Conservation (phyloP, 23 tunicate species). For the Botrylloides violaceus region DNA sequence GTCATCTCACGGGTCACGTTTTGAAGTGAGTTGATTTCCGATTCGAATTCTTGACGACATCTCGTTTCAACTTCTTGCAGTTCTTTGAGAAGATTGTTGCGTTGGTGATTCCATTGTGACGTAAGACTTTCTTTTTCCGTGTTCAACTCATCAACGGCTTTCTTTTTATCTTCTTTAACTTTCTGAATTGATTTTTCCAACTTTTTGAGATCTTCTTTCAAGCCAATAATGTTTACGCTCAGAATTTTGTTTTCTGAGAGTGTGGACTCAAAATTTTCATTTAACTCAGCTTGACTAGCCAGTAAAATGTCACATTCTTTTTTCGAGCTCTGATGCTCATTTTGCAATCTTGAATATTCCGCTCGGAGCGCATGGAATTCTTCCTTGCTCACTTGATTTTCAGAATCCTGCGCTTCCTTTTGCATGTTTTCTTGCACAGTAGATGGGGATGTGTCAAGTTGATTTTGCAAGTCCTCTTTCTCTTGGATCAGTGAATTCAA, state of each 20-base stretch:
- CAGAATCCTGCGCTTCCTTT: background rate
- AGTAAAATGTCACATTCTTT: background rate
- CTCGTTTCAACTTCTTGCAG: slow-evolving; percentile 1
- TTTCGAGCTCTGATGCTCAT: background rate
- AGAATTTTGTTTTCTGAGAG: background rate
- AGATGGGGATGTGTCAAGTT: background rate
- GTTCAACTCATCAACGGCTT: background rate
- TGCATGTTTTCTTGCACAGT: background rate
- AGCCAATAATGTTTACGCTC: background rate
- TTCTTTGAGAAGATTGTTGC: slow-evolving; percentile 6
- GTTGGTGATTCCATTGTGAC: background rate
- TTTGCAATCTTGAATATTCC: background rate
- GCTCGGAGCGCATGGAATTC: background rate
- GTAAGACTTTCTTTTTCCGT: background rate
- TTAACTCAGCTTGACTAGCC: background rate
- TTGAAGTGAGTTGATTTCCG: background rate
- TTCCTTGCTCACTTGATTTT: background rate
- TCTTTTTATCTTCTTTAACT: background rate
- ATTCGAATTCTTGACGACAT: background rate
- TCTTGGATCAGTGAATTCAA: slow-evolving; percentile 8
- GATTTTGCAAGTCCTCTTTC: background rate
- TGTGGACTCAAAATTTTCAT: background rate
- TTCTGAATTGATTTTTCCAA: background rate
- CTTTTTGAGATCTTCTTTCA: background rate
- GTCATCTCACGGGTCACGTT: background rate